Base-by-base conservation (phyloP, 2,888 invertebrate species). In the Calameuta pallipes region DNA sequence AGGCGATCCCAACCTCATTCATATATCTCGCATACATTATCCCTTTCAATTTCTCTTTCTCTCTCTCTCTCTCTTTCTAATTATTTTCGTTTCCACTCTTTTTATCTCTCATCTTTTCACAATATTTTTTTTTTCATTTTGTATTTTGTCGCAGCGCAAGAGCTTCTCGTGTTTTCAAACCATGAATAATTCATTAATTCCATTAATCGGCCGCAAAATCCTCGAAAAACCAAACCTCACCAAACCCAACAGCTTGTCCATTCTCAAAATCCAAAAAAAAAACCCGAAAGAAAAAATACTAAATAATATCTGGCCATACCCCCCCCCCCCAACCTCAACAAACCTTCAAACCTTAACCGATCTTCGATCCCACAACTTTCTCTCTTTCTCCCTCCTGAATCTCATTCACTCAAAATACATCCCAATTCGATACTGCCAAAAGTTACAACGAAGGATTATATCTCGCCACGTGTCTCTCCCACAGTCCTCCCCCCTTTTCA, bases 41-140 rank as follows among this genome's bases (percentile, higher is more conserved):
- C 23, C 79, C 23, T 23, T 23, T 56, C 23, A 9, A 56, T 56
- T 56, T 73, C 3, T 36, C 1, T 81, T 23, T 78, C 36, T 82
- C 35, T 33, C 33, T 33, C 4, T 33, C 33, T 82, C 75, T 81
- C 56, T 81, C 73, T 79, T 73, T 79, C 76, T 23, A 56, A 56
- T 56, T 56, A 56, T 23, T 56, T 56, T 56, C 6, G 9, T 56
- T 56, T 56, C 23, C 56, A 56, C 9, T 56, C 23, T 56, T 23
- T 23, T 23, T 23, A 9, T 13, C 15, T 79, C 33, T 79, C 69
- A 76, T 56, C 30, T 30, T 76, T 35, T 71, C 36, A 74, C 35
- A 74, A 75, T 36, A 36, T 33, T 36, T 36, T 36, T 79, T 70
- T 74, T 73, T 77, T 68, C 75, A 41, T 76, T 74, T 80, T 23